Conservation (phyloP, 1,140 invertebrate genomes). For the Drosophila lacteicornis region DNA sequence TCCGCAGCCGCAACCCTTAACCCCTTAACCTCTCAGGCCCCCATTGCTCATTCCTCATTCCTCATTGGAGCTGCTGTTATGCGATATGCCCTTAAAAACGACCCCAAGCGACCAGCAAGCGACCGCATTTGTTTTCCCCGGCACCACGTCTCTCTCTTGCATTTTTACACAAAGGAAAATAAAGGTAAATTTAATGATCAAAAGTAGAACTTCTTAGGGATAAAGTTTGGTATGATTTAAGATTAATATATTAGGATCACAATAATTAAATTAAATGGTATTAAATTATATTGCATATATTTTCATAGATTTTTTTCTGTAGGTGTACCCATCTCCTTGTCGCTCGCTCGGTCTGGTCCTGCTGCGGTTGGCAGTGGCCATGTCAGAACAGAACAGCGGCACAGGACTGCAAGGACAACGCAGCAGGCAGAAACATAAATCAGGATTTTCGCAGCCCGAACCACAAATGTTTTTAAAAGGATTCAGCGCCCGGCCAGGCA, state of each 20-base stretch:
- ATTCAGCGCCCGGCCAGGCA: conserved; percentile 58
- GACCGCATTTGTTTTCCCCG: conserved; percentile 62
- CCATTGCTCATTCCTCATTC: conserved; percentile 8
- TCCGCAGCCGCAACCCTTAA: not conserved
- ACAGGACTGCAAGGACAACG: conserved; percentile 70
- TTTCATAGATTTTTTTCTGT: not conserved
- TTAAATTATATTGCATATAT: too few species aligned
- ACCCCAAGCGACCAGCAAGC: conserved; percentile 47
- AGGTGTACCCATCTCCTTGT: conserved; percentile 7
- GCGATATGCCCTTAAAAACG: conserved; percentile 62
- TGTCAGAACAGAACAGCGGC: conserved; percentile 61
- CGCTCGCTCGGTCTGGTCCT: conserved; percentile 24
- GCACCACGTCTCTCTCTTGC: conserved; percentile 23
- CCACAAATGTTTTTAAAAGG: conserved; percentile 83
- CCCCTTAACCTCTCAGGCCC: conserved; percentile 13
- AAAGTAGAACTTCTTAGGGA: not conserved
- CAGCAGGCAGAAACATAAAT: conserved; percentile 79
- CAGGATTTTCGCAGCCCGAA: conserved; percentile 77
- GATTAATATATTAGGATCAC: too few species aligned
- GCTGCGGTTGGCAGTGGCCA: conserved; percentile 79
- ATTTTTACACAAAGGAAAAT: conserved; percentile 13
- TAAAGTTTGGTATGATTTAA: too few species aligned
- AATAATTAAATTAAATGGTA: not conserved
- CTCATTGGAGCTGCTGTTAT: conserved; percentile 52
- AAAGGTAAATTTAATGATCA: rapidly evolving